phyloP scores from a whole-genome alignment of 2,797 vertebrate species.

The Chelon labrosus region DNA sequence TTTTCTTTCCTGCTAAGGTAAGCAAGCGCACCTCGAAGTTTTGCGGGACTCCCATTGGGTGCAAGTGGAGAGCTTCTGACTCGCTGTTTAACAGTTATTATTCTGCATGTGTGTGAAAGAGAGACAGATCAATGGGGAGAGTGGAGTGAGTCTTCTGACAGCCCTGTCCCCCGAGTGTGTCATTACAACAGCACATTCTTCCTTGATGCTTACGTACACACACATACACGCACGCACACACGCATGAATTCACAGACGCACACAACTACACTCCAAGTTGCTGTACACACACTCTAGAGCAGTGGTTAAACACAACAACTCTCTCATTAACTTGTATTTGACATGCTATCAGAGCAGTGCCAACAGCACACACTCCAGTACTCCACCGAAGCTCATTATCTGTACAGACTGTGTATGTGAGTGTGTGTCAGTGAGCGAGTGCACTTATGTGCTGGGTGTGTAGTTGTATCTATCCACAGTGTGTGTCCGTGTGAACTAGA shows the following conservation, averaged over 20 bases:
- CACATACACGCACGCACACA: conserved; percentile 11
- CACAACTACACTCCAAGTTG: not conserved
- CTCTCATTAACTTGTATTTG: conserved; percentile 71
- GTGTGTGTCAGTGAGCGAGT: conserved; percentile 22
- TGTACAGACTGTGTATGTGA: conserved; percentile 11
- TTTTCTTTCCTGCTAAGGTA: not conserved
- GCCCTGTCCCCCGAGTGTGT: conserved; percentile 49
- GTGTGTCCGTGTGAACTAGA: conserved; percentile 19
- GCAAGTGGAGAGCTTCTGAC: conserved; percentile 5
- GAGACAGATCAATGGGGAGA: conserved; percentile 36
- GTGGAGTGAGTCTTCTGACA: conserved; percentile 50
- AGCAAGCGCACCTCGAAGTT: not conserved
- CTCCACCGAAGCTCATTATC: conserved; percentile 66
- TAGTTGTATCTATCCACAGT: conserved; percentile 12
- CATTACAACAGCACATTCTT: conserved; percentile 44
- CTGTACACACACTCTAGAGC: conserved; percentile 2
- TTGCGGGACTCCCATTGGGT: conserved; percentile 15
- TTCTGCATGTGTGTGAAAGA: conserved; percentile 23
- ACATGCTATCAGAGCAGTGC: conserved; percentile 57
- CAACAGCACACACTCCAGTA: conserved; percentile 54
- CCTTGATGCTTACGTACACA: conserved; percentile 4
- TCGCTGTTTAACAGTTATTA: conserved; percentile 33
- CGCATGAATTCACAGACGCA: not conserved
- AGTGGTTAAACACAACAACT: conserved; percentile 51
- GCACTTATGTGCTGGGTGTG: conserved; percentile 16